Evolutionary conservation across 2,797 vertebrate genomes (phyloP).

Genomic region (Onychomys torridus): DNA sequence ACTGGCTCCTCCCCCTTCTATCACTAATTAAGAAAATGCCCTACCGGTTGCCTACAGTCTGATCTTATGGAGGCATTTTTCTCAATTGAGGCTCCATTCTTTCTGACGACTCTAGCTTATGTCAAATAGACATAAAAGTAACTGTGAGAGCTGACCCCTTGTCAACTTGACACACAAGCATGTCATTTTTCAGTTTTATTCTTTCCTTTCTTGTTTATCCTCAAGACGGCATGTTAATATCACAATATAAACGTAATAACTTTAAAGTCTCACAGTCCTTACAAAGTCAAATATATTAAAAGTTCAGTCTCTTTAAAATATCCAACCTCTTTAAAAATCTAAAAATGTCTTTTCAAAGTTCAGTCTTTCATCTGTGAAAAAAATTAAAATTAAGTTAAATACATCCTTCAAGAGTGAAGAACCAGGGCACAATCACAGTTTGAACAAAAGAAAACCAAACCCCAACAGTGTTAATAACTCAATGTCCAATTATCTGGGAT

Average conservation of each 20-base stretch:
- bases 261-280: background rate
- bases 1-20: background rate
- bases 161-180: background rate
- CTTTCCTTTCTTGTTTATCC: background rate
- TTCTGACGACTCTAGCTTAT: background rate
- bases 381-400: background rate
- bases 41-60: background rate
- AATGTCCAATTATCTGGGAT: background rate
- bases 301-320: background rate
- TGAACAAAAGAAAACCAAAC: background rate
- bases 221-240: background rate
- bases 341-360: background rate
- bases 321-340: background rate
- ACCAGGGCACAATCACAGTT: background rate
- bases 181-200: background rate
- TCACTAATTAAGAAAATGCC: background rate
- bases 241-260: background rate
- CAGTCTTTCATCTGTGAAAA: background rate
- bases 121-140: background rate
- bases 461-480: background rate
- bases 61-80: background rate
- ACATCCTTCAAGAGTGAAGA: background rate
- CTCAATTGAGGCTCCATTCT: background rate
- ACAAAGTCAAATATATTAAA: background rate
- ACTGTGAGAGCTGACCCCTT: background rate